Conservation (phyloP, 1,140 invertebrate species). For the Hycleus cichorii region DNA sequence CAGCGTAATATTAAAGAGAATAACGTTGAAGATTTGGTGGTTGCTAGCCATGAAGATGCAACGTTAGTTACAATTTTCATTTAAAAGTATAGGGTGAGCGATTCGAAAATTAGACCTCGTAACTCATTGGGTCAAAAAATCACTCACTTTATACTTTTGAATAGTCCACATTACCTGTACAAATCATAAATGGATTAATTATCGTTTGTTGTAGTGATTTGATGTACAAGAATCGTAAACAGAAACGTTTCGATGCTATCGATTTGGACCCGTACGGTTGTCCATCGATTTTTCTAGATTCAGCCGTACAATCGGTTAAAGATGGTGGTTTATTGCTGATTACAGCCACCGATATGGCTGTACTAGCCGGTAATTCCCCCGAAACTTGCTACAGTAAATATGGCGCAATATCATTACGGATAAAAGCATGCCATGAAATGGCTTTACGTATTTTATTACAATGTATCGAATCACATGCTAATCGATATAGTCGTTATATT, state of each 20-base stretch:
- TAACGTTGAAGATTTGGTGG: conserved; percentile 65
- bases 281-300: conserved; percentile 87
- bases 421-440: conserved; percentile 93
- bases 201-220: conserved; percentile 55
- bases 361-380: conserved; percentile 89
- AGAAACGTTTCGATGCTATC: conserved; percentile 78
- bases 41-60: conserved; percentile 71
- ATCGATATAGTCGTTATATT: conserved; percentile 88
- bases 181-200: background rate
- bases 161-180: background rate
- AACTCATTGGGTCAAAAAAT: too few relatives aligned
- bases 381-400: conserved; percentile 92
- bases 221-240: conserved; percentile 70
- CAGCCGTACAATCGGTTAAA: conserved; percentile 73
- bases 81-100: too few relatives aligned
- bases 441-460: conserved; percentile 87
- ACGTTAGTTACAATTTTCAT: conserved; percentile 46
- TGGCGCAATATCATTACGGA: conserved; percentile 79
- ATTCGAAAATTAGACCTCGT: too few relatives aligned
- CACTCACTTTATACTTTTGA: too few relatives aligned
- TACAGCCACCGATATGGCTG: conserved; percentile 97
- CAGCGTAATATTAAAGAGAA: conserved; percentile 76
- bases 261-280: conserved; percentile 98
- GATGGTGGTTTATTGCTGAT: conserved; percentile 83
- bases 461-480: conserved; percentile 84